phyloP scores from a whole-genome alignment of 2,797 vertebrate species.

The Syngnathus rostellatus region DNA sequence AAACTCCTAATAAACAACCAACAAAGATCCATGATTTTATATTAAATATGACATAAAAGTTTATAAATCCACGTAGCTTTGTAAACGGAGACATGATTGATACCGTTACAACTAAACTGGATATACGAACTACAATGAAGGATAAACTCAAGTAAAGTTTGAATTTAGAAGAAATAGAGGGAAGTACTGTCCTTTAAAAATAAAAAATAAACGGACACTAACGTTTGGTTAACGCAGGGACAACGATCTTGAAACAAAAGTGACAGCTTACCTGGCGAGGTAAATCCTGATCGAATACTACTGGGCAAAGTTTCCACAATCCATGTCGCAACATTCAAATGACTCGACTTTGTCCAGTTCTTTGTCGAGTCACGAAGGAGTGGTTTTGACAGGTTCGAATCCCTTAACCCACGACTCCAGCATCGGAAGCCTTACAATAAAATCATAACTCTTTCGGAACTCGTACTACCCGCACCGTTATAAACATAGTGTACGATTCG shows the following conservation, averaged over 20 bases:
- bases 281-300: neutral
- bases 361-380: neutral
- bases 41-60: too few species aligned
- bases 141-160: neutral
- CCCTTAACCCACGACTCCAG: neutral
- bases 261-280: neutral
- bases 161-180: neutral
- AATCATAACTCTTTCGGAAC: neutral
- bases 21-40: too few species aligned
- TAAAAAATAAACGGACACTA: too few species aligned
- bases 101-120: neutral
- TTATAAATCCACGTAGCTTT: too few species aligned
- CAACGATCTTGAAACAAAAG: neutral
- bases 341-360: neutral
- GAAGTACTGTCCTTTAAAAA: neutral
- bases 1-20: too few species aligned
- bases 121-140: neutral
- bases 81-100: neutral
- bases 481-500: neutral
- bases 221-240: neutral
- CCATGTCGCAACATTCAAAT: conserved; percentile 1
- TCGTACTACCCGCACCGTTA: neutral
- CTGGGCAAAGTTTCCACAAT: neutral
- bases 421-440: neutral
- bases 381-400: neutral